These are phyloP conservation scores for Florisuga fusca DNA, from an alignment of 2,797 vertebrate species.

Conservation along the genomic window DNA sequence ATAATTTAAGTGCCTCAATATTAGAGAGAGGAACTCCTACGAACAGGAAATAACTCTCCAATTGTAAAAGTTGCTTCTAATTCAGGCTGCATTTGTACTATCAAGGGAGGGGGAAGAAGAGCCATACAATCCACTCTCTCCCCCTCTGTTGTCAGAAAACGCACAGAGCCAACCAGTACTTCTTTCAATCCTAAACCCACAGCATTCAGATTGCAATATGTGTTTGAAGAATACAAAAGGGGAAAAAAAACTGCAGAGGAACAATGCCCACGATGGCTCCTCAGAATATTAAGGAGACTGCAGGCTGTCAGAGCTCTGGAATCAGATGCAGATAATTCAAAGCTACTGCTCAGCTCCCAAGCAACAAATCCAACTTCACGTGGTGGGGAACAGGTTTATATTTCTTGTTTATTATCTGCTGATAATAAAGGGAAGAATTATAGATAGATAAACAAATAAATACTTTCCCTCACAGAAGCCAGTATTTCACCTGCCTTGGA, in stretches of 20 bases:
- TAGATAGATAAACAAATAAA: not conserved
- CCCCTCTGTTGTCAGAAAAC: not conserved
- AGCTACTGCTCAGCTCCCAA: slow-evolving; percentile 28
- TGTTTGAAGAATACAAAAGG: not conserved
- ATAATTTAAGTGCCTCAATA: not conserved
- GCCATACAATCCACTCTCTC: not conserved
- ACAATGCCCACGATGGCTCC: not conserved
- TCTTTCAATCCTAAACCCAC: slow-evolving; percentile 25
- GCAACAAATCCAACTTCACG: not conserved
- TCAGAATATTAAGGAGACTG: slow-evolving; percentile 51
- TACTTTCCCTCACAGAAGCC: not conserved
- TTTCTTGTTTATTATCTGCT: slow-evolving; percentile 1
- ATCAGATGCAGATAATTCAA: slow-evolving; percentile 24
- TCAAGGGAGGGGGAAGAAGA: not conserved
- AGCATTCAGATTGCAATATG: not conserved
- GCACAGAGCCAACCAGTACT: not conserved
- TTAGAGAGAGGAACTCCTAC: not conserved
- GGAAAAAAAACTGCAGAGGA: not conserved
- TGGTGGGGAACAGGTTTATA: not conserved
- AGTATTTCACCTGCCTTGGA: not conserved
- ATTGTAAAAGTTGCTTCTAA: not conserved
- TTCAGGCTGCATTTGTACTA: not conserved
- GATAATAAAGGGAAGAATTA: not conserved
- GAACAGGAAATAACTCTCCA: not conserved
- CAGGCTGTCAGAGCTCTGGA: slow-evolving; percentile 29